phyloP scores from a whole-genome alignment of 2,113 vertebrate genomes.

The Eptesicus fuscus region DNA sequence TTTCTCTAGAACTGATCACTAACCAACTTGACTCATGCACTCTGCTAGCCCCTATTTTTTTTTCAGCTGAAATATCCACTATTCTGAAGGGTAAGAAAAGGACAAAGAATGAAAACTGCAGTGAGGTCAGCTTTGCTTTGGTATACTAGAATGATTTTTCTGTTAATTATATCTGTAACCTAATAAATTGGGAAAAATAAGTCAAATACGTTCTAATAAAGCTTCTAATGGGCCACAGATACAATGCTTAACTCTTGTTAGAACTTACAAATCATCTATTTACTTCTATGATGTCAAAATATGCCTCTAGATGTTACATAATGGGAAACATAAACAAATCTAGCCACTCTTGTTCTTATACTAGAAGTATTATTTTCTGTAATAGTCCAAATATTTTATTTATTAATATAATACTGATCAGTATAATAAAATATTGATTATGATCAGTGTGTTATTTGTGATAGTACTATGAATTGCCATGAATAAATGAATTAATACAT shows the following conservation, averaged over 20 bases:
- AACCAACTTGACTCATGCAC: background rate
- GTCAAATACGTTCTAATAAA: background rate
- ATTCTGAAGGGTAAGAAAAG: background rate
- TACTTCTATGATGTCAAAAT: background rate
- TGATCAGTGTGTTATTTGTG: background rate
- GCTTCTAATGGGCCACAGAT: background rate
- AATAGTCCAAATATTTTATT: background rate
- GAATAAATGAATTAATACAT: conserved; percentile 8
- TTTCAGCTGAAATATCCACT: background rate
- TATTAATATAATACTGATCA: too few species aligned
- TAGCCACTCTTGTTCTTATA: background rate
- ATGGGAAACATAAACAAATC: background rate
- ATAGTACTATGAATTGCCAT: background rate
- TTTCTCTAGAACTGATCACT: background rate
- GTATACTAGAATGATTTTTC: background rate
- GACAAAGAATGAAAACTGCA: background rate
- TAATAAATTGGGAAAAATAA: background rate
- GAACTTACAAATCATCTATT: background rate
- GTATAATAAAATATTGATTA: background rate
- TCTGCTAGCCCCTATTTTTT: background rate
- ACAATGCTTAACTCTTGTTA: background rate
- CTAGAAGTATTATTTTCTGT: background rate
- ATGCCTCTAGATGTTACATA: background rate
- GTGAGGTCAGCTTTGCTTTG: background rate
- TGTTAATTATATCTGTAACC: background rate